Percentiles rank a stretch among this genome's conserved stretches.
Evolutionary conservation across 2,888 invertebrate genomes (phyloP).

Genomic region (Plagodis pulveraria): DNA sequence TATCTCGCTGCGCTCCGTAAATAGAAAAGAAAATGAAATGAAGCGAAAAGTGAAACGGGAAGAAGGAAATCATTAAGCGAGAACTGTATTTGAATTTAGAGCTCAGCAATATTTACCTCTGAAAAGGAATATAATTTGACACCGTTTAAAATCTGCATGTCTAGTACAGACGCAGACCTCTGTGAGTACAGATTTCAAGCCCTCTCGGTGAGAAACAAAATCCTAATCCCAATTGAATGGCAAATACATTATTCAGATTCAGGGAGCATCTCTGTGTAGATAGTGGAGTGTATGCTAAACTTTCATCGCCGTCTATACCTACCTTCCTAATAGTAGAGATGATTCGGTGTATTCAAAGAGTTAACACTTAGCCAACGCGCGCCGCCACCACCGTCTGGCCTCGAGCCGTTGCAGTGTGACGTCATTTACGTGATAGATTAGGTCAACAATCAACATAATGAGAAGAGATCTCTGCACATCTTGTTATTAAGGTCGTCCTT

Average conservation of each 20-base stretch:
- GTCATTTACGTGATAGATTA: constrained; percentile 60
- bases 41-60: constrained; percentile 39
- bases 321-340: constrained; percentile 23
- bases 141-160: constrained; percentile 24
- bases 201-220: constrained; percentile 8
- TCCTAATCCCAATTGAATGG: constrained; percentile 19
- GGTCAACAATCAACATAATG: constrained; percentile 54
- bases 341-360: constrained; percentile 37
- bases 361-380: constrained; percentile 23
- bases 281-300: constrained; percentile 21
- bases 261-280: constrained; percentile 1
- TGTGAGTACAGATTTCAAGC: background rate
- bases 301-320: constrained; percentile 18
- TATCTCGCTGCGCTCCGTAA: constrained; percentile 32
- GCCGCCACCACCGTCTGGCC: constrained; percentile 49
- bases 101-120: constrained; percentile 25
- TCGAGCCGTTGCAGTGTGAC: constrained; percentile 51
- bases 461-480: constrained; percentile 40
- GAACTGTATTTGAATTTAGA: constrained; percentile 38
- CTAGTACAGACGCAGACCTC: constrained; percentile 12
- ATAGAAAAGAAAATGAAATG: constrained; percentile 36
- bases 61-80: constrained; percentile 42
- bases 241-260: constrained; percentile 23
- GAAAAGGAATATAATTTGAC: constrained; percentile 27
- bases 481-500: constrained; percentile 53